Conservation (phyloP, 2,888 invertebrate species). For the Seira musarum region DNA sequence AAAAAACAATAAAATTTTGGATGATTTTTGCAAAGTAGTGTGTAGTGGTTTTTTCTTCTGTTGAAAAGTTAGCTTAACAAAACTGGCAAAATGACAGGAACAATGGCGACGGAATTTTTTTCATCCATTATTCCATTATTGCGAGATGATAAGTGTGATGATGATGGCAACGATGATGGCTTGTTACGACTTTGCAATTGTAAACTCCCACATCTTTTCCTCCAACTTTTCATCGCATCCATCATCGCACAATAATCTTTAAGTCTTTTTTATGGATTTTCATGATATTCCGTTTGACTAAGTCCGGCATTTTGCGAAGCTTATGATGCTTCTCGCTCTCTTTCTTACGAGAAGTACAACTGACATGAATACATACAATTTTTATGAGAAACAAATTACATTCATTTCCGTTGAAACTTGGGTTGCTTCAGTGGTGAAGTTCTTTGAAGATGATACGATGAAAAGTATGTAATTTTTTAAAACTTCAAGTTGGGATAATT, state of each 20-base stretch:
- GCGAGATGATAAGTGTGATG: background rate
- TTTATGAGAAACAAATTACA: background rate
- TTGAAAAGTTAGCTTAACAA: background rate
- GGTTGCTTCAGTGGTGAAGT: background rate
- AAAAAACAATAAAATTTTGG: background rate
- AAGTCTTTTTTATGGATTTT: constrained; percentile 1
- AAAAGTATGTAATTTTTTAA: background rate
- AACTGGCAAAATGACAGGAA: background rate
- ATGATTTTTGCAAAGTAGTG: background rate
- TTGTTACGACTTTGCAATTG: background rate
- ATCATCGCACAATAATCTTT: constrained; percentile 5
- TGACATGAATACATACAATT: background rate
- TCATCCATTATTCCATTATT: constrained; percentile 6
- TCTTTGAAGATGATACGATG: background rate
- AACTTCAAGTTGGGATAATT: background rate
- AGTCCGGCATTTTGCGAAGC: background rate
- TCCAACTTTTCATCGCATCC: background rate
- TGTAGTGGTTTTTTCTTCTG: background rate
- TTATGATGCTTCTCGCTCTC: constrained; percentile 6
- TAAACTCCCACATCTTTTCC: background rate
- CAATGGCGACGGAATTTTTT: background rate
- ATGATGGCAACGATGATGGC: background rate
- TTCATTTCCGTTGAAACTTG: background rate
- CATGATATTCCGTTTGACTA: background rate
- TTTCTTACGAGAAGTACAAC: background rate